Evolutionary conservation across 2,113 vertebrate species (phyloP).

Genomic region (Bothrops jararaca): DNA sequence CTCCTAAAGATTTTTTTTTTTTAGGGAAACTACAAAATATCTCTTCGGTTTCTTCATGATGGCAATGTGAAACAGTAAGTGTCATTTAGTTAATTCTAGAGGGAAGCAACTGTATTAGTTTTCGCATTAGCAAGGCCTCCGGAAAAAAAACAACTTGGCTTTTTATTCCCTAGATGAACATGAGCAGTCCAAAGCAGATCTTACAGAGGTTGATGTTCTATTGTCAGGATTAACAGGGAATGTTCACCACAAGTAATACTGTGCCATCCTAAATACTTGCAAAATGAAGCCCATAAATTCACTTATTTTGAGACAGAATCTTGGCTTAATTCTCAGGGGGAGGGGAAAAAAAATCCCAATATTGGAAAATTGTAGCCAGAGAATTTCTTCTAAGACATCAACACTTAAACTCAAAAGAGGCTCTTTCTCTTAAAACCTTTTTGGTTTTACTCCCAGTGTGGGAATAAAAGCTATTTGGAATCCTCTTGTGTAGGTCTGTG

Average conservation of each 20-base stretch:
- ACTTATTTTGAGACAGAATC: constrained; percentile 16
- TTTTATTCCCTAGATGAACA: neutral
- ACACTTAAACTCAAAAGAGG: neutral
- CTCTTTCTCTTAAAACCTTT: neutral
- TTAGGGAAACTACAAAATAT: constrained; percentile 1
- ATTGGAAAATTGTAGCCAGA: neutral
- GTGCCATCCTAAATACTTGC: neutral
- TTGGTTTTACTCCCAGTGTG: constrained; percentile 4
- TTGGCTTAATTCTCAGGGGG: neutral
- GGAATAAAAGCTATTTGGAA: neutral
- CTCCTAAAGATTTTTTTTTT: neutral
- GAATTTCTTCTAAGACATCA: neutral
- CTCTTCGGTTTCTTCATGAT: neutral
- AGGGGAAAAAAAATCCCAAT: constrained; percentile 7
- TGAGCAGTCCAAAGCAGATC: neutral
- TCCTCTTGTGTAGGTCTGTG: neutral
- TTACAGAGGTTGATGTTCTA: neutral
- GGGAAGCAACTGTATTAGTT: neutral
- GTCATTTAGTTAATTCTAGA: neutral
- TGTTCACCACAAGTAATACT: neutral
- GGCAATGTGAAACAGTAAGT: neutral
- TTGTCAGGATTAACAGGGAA: constrained; percentile 2
- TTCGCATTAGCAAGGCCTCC: neutral
- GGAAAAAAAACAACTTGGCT: neutral
- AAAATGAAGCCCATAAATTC: constrained; percentile 18